Evolutionary conservation across 1,140 invertebrate genomes (phyloP), one percentile per base, ranked within the genome.

Genomic region (Leptoteleia sp.): DNA sequence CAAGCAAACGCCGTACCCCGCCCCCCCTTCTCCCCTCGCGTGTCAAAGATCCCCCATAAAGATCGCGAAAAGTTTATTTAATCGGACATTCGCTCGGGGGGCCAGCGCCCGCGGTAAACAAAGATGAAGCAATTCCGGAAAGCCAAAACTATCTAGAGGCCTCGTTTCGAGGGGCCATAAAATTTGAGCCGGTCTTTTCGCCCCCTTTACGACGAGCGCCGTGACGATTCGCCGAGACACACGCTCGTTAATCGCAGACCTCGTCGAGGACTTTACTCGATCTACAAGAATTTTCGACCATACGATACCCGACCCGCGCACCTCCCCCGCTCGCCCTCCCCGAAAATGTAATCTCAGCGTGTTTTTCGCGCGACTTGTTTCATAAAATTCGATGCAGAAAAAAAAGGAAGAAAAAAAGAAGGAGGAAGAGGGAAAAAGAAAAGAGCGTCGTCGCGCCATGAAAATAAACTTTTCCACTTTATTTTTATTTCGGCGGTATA

Each of bases 181-280:
- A 77, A 71, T 77, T 77, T 71, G 42, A 65, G 65, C 37, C 52
- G 75, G 75, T 71, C 75, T 77, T 71, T 77, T 71, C 65, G 75
- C 65, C 75, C 65, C 75, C 75, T 77, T 77, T 77, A 77, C 65
- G 75, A 77, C 52, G 42, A 55, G 50, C 65, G 27, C 64, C 47
- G 64, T 61, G 75, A 77, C 75, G 59, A 71, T 71, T 71, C 65
- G 27, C 52, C 59, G 75, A 77, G 65, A 70, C 65, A 70, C 65
- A 43, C 59, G 75, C 75, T 71, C 75, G 75, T 77, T 77, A 77
- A 70, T 77, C 75, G 75, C 75, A 77, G 75, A 71, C 75, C 75
- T 52, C 57, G 75, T 65, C 50, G 75, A 77, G 75, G 65, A 70
- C 62, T 68, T 62, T 47, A 27, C 45, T 47, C 64, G 64, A 70